Evolutionary conservation across 2,888 invertebrate genomes (phyloP).

Genomic region (Dasypolia templi): DNA sequence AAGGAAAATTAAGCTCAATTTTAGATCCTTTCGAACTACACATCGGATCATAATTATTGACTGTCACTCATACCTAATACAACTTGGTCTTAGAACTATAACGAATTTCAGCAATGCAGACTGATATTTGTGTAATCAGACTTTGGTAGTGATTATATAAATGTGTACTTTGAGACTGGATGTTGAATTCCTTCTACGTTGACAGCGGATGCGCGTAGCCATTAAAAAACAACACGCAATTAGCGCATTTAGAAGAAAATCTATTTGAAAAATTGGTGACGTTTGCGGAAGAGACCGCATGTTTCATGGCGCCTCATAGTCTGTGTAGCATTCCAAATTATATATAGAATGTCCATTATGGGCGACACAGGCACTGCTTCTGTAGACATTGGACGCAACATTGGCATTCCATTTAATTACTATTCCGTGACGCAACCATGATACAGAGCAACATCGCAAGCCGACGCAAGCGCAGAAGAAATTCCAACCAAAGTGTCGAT

Average conservation of each 20-base stretch:
- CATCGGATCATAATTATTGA: conserved; percentile 17
- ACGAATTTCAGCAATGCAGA: conserved; percentile 8
- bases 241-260: conserved; percentile 2
- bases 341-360: conserved; percentile 2
- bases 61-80: conserved; percentile 24
- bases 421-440: conserved; percentile 39
- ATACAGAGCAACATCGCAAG: neutral
- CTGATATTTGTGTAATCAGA: conserved; percentile 30
- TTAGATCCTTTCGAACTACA: conserved; percentile 23
- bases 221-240: conserved; percentile 7
- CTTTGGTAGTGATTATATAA: conserved; percentile 14
- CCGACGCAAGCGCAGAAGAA: conserved; percentile 25
- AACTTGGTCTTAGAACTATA: conserved; percentile 33
- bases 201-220: neutral
- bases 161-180: conserved; percentile 28
- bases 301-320: conserved; percentile 28
- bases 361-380: conserved; percentile 15
- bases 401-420: conserved; percentile 25
- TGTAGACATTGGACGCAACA: conserved; percentile 17
- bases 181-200: neutral
- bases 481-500: conserved; percentile 18
- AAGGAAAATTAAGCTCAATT: conserved; percentile 21
- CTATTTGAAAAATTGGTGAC: conserved; percentile 29
- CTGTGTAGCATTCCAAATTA: conserved; percentile 27
- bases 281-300: conserved; percentile 21